Evolutionary conservation across 2,113 vertebrate species (phyloP), one percentile per base, ranked within the genome.

Genomic region (Malurus melanocephalus): DNA sequence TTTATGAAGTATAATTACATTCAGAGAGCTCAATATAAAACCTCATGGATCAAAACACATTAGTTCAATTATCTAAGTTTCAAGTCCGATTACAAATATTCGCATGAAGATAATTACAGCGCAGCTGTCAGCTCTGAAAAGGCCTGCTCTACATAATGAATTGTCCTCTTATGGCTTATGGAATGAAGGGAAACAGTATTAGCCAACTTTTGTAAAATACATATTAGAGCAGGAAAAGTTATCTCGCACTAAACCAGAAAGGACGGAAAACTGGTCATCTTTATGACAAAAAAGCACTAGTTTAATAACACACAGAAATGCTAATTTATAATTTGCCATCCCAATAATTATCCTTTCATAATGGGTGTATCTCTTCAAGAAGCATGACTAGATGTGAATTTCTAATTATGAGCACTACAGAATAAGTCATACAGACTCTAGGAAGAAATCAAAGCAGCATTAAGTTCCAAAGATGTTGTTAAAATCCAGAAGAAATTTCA

Each of bases 241-340:
- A 93, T 96, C 93, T 94, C 64, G 62, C 35, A 38, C 59, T 78
- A 40, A 81, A 90, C 88, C 94, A 95, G 95, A 77, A 97, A 94
- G 75, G 55, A 91, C 89, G 69, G 91, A 93, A 94, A 94, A 94
- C 56, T 8, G 28, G 85, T 92, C 28, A 2, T 72, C 57, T 91
- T 94, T 67, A 77, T 80, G 96, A 91, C 74, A 45, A 93, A 90
- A 92, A 95, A 83, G 88, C 75, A 80, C 78, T 61, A 83, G 87
- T 95, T 96, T 86, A 96, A 85, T 92, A 88, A 93, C 43, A 92
- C 46, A 80, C 22, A 72, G 92, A 73, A 93, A 97, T 94, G 87
- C 76, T 94, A 95, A 94, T 93, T 92, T 96, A 92, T 93, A 93
- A 96, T 96, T 97, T 95, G 93, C 84, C 67, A 90, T 92, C 93